Percentiles rank a stretch among this genome's conserved stretches.
Conservation (phyloP, 1,140 invertebrate genomes). For the Drosophila nannoptera region DNA sequence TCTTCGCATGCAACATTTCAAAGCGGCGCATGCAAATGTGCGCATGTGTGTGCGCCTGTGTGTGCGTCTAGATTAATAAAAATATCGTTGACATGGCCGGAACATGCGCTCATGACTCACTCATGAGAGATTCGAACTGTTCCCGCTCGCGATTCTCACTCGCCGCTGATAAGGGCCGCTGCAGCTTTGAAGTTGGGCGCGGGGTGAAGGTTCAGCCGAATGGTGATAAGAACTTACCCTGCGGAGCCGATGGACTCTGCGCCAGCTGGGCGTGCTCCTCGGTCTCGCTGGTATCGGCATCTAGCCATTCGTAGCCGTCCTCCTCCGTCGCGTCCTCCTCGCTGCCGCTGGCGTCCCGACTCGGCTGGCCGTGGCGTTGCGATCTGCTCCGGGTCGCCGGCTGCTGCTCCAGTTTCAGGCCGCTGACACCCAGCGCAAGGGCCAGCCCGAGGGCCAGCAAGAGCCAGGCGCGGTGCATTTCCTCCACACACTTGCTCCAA, state of each 20-base stretch:
- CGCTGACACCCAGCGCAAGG: conserved; percentile 7
- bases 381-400: not conserved
- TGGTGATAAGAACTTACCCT: conserved; percentile 43
- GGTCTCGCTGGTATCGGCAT: conserved; percentile 48
- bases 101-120: not conserved
- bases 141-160: too few relatives aligned
- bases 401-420: conserved; percentile 19
- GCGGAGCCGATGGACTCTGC: conserved; percentile 29
- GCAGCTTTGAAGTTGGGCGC: not conserved
- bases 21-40: not conserved
- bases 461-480: conserved; percentile 49
- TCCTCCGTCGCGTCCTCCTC: conserved; percentile 35
- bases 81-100: not conserved
- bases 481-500: conserved; percentile 9
- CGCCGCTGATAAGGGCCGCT: conserved; percentile 32
- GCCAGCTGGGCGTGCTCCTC: conserved; percentile 22
- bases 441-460: conserved; percentile 18
- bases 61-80: not conserved
- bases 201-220: too few relatives aligned
- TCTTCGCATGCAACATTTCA: conserved; percentile 6
- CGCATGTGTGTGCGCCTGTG: not conserved
- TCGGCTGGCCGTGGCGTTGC: not conserved
- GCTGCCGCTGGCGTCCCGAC: not conserved
- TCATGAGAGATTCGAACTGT: not conserved
- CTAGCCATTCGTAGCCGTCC: conserved; percentile 56